Evolutionary conservation across 1,140 invertebrate genomes (phyloP).

Genomic region (Temnothorax nylanderi): DNA sequence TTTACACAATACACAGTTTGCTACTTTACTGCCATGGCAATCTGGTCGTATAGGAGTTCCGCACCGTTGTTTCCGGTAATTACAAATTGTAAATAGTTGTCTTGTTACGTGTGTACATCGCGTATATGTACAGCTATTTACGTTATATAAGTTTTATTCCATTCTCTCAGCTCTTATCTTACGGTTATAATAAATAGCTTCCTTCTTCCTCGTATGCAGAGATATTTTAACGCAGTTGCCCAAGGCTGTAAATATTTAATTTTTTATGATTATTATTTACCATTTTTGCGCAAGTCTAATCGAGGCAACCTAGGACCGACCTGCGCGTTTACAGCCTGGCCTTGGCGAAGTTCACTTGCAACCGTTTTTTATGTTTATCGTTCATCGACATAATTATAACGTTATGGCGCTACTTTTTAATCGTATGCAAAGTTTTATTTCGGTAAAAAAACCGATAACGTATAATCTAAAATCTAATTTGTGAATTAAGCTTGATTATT

Average conservation of each 20-base stretch:
- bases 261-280: constrained; percentile 31
- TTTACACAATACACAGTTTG: constrained; percentile 19
- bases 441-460: neutral
- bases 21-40: neutral
- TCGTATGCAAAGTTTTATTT: constrained; percentile 15
- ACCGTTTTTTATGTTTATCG: constrained; percentile 2
- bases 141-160: constrained; percentile 1
- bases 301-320: neutral
- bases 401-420: neutral
- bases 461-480: neutral
- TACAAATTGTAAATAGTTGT: constrained; percentile 30
- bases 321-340: constrained; percentile 20
- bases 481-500: neutral
- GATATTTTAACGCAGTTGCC: neutral
- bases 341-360: constrained; percentile 19
- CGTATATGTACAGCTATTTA: neutral
- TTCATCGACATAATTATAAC: neutral
- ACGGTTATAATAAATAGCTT: constrained; percentile 19
- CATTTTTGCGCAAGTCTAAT: neutral
- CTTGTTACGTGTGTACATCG: neutral
- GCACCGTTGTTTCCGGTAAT: constrained; percentile 25
- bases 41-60: neutral
- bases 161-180: constrained; percentile 2
- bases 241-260: constrained; percentile 31
- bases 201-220: neutral